These are phyloP conservation scores for Taxidea taxus DNA, from an alignment of 2,113 vertebrate species.

Conservation along the genomic window DNA sequence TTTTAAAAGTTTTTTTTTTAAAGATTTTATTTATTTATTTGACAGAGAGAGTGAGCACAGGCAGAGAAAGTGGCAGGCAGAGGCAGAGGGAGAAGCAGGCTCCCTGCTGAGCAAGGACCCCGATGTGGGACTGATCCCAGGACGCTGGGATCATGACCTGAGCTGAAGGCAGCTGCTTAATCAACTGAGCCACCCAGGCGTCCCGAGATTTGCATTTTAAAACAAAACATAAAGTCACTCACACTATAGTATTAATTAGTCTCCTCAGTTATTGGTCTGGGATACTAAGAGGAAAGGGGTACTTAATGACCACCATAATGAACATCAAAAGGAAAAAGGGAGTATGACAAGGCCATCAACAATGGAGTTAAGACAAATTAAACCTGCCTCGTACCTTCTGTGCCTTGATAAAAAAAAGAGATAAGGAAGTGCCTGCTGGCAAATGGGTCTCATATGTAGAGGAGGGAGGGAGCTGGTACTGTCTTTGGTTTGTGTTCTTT, in stretches of 20 bases:
- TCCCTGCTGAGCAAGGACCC: too few relatives aligned
- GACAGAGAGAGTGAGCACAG: too few relatives aligned
- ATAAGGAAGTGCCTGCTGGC: neutral
- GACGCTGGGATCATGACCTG: too few relatives aligned
- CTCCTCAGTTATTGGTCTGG: neutral
- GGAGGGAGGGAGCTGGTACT: neutral
- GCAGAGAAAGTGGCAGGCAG: too few relatives aligned
- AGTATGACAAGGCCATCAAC: neutral
- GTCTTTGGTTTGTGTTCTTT: neutral
- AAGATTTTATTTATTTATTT: too few relatives aligned
- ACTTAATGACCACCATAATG: neutral
- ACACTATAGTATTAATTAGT: neutral
- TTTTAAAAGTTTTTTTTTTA: too few relatives aligned
- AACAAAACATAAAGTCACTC: neutral
- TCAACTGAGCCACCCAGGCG: too few relatives aligned
- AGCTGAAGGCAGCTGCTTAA: too few relatives aligned
- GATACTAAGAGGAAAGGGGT: neutral
- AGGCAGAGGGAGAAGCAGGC: too few relatives aligned
- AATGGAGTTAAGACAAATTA: neutral
- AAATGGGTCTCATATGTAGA: neutral
- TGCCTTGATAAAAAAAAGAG: neutral
- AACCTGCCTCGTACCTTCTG: neutral
- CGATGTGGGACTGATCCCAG: too few relatives aligned
- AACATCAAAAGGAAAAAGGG: neutral
- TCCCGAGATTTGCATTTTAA: neutral